A percentile compares a stretch with the other conserved stretches of the same genome.
Evolutionary conservation across 2,797 vertebrate species (phyloP).

Genomic region (Paedocypris micromegethes): DNA sequence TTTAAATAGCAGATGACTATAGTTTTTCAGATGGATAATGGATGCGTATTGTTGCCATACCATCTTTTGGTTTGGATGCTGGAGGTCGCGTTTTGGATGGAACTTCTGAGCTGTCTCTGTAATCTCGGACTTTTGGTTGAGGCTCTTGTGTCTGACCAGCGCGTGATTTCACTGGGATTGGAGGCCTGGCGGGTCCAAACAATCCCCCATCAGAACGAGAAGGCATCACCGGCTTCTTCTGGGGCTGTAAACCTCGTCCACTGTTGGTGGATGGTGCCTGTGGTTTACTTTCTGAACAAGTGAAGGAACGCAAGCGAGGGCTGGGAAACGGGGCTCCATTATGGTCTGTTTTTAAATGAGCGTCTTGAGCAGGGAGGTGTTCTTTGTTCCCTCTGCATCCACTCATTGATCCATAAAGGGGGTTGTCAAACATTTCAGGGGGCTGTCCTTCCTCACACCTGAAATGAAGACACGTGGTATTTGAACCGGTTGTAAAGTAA

Average conservation of each 20-base stretch:
- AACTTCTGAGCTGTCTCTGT: conserved; percentile 79
- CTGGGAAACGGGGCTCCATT: conserved; percentile 72
- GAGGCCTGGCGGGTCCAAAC: conserved; percentile 66
- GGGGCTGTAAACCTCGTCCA: conserved; percentile 48
- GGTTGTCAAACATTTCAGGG: conserved; percentile 95
- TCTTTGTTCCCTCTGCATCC: conserved; percentile 68
- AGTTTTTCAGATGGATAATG: not conserved
- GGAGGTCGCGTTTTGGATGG: conserved; percentile 66
- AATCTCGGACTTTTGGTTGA: conserved; percentile 73
- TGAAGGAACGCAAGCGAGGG: conserved; percentile 79
- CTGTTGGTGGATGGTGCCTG: conserved; percentile 46
- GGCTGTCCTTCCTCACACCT: conserved; percentile 59
- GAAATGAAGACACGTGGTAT: not conserved
- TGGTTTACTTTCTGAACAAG: conserved; percentile 75
- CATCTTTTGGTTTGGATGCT: conserved; percentile 60
- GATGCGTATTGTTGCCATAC: conserved; percentile 44
- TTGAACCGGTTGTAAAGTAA: too few relatives aligned
- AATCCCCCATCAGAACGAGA: conserved; percentile 72
- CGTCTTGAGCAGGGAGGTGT: conserved; percentile 58
- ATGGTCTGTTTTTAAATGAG: conserved; percentile 62
- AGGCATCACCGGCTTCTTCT: conserved; percentile 75
- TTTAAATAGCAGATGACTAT: not conserved
- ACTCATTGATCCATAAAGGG: conserved; percentile 80
- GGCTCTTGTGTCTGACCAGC: conserved; percentile 52
- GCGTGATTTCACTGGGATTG: conserved; percentile 78